Conservation (phyloP, 92 coral and sea anemone species). For the Virgularia gustaviana region DNA sequence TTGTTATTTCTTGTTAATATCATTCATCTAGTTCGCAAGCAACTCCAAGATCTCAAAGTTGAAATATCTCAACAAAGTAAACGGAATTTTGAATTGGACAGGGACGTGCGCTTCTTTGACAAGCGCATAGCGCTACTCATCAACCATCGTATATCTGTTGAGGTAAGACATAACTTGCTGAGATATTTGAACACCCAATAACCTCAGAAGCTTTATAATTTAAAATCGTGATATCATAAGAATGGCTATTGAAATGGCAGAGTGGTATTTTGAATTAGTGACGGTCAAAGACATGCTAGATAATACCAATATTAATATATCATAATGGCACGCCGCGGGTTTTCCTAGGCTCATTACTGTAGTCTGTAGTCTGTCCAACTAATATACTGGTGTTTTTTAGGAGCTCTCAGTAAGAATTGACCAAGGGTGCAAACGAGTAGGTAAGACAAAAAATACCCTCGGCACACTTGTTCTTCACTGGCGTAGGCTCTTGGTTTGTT, state of each 20-base stretch:
- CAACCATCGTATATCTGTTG: slow-evolving; percentile 87
- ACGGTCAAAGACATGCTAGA: no score
- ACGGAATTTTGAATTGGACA: slow-evolving; percentile 88
- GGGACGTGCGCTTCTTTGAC: slow-evolving; percentile 90
- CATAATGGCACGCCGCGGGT: no score
- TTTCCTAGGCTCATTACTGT: no score
- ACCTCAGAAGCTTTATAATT: not conserved
- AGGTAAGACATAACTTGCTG: slow-evolving; percentile 54
- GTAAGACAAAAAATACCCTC: slow-evolving; percentile 46
- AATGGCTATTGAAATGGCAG: not conserved
- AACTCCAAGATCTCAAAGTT: slow-evolving; percentile 71
- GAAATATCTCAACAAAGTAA: slow-evolving; percentile 88
- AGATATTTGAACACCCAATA: not conserved
- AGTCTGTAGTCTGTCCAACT: no score
- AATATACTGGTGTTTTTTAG: slow-evolving; percentile 26
- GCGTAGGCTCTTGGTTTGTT: no score
- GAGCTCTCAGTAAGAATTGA: slow-evolving; percentile 65
- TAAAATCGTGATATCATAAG: not conserved
- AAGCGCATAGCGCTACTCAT: slow-evolving; percentile 91
- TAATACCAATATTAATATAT: no score
- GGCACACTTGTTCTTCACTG: no score
- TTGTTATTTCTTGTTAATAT: not conserved
- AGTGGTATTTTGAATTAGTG: not conserved
- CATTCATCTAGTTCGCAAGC: slow-evolving; percentile 66
- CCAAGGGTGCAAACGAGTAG: slow-evolving; percentile 73